These are phyloP conservation scores for Scomber colias DNA, from an alignment of 2,113 vertebrate genomes.

Conservation along the genomic window DNA sequence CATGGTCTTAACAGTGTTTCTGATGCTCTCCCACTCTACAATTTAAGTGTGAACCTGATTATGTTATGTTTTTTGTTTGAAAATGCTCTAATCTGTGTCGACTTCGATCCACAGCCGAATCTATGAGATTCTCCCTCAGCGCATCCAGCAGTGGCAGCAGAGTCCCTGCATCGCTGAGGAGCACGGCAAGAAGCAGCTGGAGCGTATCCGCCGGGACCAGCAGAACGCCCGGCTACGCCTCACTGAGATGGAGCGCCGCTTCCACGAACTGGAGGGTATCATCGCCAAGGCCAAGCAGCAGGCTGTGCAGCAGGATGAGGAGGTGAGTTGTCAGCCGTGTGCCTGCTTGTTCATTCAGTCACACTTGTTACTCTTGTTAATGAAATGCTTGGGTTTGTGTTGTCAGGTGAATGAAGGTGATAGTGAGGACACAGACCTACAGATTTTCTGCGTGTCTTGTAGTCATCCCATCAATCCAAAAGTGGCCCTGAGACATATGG, in stretches of 20 bases:
- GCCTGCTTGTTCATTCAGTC: background rate
- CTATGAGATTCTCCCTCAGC: conserved; percentile 96
- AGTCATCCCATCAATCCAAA: conserved; percentile 95
- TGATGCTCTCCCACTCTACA: background rate
- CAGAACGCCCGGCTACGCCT: conserved; percentile 92
- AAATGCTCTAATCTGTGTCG: background rate
- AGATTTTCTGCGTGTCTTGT: conserved; percentile 96
- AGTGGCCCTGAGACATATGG: conserved; percentile 94
- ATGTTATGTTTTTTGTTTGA: background rate
- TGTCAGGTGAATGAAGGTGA: conserved; percentile 91
- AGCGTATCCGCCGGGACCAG: conserved; percentile 94
- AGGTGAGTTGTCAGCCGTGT: conserved; percentile 80
- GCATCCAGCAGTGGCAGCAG: conserved; percentile 98
- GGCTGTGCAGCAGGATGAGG: conserved; percentile 93
- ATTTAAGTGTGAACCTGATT: background rate
- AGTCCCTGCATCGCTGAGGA: conserved; percentile 96
- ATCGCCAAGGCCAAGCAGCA: conserved; percentile 96
- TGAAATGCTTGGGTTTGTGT: background rate
- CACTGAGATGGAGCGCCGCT: conserved; percentile 95
- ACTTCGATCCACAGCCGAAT: conserved; percentile 86
- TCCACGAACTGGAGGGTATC: conserved; percentile 94
- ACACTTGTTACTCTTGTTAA: background rate
- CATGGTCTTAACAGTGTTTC: background rate
- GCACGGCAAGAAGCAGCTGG: conserved; percentile 94
- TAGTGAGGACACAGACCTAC: conserved; percentile 92